Conservation (phyloP, 2,888 invertebrate species). For the Camptogramma bilineatum region DNA sequence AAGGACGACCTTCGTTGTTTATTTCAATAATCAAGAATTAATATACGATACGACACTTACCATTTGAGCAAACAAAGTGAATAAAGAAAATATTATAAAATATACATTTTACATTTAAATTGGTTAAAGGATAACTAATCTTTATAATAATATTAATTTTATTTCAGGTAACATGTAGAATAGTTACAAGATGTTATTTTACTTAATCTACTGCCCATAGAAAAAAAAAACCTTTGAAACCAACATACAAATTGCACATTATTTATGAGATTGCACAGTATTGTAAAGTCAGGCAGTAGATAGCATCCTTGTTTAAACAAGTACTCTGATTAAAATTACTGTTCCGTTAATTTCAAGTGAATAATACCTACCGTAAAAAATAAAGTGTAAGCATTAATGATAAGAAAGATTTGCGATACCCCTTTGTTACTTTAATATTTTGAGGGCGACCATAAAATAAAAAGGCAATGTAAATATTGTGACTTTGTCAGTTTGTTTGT, state of each 20-base stretch:
- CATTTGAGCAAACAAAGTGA: background rate
- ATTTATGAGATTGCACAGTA: too few relatives aligned
- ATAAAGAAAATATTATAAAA: background rate
- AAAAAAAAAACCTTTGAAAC: too few relatives aligned
- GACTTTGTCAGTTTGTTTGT: slow-evolving; percentile 48
- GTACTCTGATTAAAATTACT: background rate
- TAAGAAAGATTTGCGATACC: slow-evolving; percentile 55
- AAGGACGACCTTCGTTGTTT: slow-evolving; percentile 3
- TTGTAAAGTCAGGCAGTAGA: background rate
- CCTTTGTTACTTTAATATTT: slow-evolving; percentile 55
- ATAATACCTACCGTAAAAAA: slow-evolving; percentile 30
- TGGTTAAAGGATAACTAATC: too few relatives aligned
- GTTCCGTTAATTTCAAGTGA: background rate
- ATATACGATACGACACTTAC: background rate
- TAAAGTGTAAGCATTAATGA: slow-evolving; percentile 47
- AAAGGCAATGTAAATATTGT: slow-evolving; percentile 57
- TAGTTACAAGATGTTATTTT: too few relatives aligned
- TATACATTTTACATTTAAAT: background rate
- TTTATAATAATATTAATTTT: too few relatives aligned
- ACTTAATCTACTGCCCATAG: too few relatives aligned
- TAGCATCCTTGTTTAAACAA: background rate
- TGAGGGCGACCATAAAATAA: slow-evolving; percentile 59
- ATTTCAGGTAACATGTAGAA: too few relatives aligned
- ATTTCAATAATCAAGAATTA: slow-evolving; percentile 2
- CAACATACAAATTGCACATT: too few relatives aligned